Base-by-base conservation (phyloP, 2,113 vertebrate species). In the Fulica atra region DNA sequence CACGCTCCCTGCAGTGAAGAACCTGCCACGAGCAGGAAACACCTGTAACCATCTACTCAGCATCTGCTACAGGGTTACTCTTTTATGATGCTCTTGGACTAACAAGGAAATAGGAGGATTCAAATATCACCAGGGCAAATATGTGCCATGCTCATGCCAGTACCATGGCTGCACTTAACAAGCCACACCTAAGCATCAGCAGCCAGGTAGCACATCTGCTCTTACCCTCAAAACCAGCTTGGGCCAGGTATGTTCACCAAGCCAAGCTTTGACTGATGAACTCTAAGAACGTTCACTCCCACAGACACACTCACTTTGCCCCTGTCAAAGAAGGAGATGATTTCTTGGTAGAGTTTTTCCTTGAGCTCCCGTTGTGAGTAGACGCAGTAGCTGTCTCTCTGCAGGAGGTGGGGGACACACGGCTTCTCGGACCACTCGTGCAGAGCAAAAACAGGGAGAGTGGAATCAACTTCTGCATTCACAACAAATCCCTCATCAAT, bases 301-400 rank as follows among this genome's bases (percentile, higher is more conserved):
- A 20, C 2, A 51, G 35, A 56, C 7, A 33, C 8, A 94, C 98
- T 98, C 89, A 99, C 99, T 96, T 99, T 99, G 96, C 99, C 99
- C 97, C 98, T 99, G 98, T 99, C 99, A 14, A 99, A 98, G 95
- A 99, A 99, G 18, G 98, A 98, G 87, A 99, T 99, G 91, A 99
- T 99, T 94, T 99, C 99, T 88, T 99, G 99, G 96, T 99, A 99
- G 33, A 99, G 98, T 29, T 98, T 98, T 87, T 99, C 99, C 92
- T 99, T 99, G 42, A 99, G 99, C 82, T 99, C 99, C 92, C 99
- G 99, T 64, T 99, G 99, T 3, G 98, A 99, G 90, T 98, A 99
- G 28, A 98, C 97, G 0, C 96, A 98, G 80, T 95, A 98, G 68
- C 97, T 98, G 29, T 99, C 98, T 72, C 98, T 97, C 63, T 99